Percentiles rank a stretch among this genome's conserved stretches.
These are phyloP conservation scores for Maniola hyperantus DNA, from an alignment of 2,888 invertebrate genomes.

Conservation along the genomic window DNA sequence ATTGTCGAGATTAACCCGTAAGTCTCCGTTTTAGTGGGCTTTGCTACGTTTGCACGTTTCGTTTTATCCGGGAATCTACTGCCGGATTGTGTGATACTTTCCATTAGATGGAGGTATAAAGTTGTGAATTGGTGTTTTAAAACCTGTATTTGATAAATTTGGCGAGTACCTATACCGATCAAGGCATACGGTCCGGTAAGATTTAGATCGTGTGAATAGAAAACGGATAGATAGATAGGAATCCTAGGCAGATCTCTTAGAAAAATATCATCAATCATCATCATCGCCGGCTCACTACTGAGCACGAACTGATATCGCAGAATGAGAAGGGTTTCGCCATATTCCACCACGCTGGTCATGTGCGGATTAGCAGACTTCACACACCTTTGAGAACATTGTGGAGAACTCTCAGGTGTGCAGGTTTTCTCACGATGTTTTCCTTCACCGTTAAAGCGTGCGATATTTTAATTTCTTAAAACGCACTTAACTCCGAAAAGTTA, in stretches of 20 bases:
- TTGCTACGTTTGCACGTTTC: conserved; percentile 45
- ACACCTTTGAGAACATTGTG: too few species aligned
- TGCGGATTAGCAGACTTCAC: too few species aligned
- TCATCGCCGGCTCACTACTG: too few species aligned
- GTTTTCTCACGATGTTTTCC: too few species aligned
- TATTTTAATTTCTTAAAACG: too few species aligned
- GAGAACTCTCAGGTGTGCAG: too few species aligned
- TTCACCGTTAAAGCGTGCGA: too few species aligned
- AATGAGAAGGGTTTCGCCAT: too few species aligned
- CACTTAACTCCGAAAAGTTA: too few species aligned
- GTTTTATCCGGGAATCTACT: conserved; percentile 31
- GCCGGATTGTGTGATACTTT: conserved; percentile 15
- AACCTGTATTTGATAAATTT: not conserved
- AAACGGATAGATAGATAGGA: not conserved
- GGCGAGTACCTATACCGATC: not conserved
- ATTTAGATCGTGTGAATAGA: not conserved
- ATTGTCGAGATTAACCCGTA: conserved; percentile 73
- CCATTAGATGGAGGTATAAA: conserved; percentile 2
- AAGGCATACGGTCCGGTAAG: not conserved
- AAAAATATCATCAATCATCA: not conserved
- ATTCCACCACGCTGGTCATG: too few species aligned
- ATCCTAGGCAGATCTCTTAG: not conserved
- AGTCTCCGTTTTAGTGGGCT: conserved; percentile 56
- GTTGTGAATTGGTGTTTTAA: not conserved
- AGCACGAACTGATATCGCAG: too few species aligned